Conservation (phyloP, 2,113 vertebrate species). For the Rana temporaria region DNA sequence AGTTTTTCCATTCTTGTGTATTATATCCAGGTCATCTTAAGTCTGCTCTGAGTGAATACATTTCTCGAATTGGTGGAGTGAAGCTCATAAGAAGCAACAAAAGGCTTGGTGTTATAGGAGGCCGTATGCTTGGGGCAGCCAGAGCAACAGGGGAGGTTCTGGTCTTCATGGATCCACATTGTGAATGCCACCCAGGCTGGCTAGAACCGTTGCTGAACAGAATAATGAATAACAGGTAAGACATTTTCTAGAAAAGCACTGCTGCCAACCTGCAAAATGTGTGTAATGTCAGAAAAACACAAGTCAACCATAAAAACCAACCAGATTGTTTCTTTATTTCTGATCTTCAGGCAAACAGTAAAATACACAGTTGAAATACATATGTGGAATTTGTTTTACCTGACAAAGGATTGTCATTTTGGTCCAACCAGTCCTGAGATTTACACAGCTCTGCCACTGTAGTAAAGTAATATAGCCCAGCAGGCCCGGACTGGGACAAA, state of each 20-base stretch:
- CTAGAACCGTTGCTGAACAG: slow-evolving; percentile 86
- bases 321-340: no score
- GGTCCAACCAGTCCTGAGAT: no score
- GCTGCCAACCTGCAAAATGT: no score
- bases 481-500: no score
- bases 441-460: no score
- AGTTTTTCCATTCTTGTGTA: background rate
- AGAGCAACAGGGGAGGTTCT: slow-evolving; percentile 81
- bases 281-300: background rate
- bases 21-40: slow-evolving; percentile 79
- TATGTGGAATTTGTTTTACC: no score
- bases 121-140: slow-evolving; percentile 83
- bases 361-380: no score
- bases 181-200: slow-evolving; percentile 87
- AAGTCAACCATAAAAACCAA: no score
- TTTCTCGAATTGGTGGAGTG: slow-evolving; percentile 81
- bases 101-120: slow-evolving; percentile 78
- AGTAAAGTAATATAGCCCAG: no score
- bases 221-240: slow-evolving; percentile 83
- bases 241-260: background rate
- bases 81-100: slow-evolving; percentile 84
- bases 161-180: slow-evolving; percentile 90
- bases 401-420: no score
- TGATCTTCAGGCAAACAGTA: no score
- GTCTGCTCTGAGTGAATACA: slow-evolving; percentile 80